Base-by-base conservation (phyloP, 2,888 invertebrate genomes). In the Cheilosia urbana region DNA sequence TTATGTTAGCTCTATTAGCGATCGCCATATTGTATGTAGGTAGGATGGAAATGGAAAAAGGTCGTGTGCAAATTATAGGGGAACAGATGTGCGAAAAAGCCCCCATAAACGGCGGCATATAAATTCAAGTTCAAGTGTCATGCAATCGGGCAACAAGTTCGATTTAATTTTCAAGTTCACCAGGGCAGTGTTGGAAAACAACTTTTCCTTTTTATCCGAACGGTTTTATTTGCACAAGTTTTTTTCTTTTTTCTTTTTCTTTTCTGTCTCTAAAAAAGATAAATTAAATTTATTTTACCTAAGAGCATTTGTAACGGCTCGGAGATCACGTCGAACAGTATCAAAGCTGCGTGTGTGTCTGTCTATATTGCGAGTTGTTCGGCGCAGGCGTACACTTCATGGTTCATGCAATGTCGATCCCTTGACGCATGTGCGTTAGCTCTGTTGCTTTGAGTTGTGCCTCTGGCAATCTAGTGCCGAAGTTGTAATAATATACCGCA, bases 381-480 rank as follows among this genome's bases (percentile, higher is more conserved):
- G 49, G 34, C 51, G 24, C 42, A 37, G 47, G 55, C 58, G 51
- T 62, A 63, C 1, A 47, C 17, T 40, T 17, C 45, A 19, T 47
- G 21, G 15, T 57, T 40, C 34, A 11, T 62, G 47, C 51, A 51
- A 37, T 55, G 37, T 80, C 60, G 55, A 72, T 72, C 66, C 78
- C 60, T 82, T 72, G 78, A 82, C 82, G 82, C 82, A 82, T 82
- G 72, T 82, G 78, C 78, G 81, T 76, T 47, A 17, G 6, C n/a
- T 51, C 49, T 47, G 57, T 21, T n/a, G 19, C 24, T n/a, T 65
- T 13, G n/a, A 62, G 57, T 45, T 63, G 42, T 49, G 69, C 42
- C 55, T 42, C 13, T 17, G 30, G 55, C 34, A 2, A 6, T 40
- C 34, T 65, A 27, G 24, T 34, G 57, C 21, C 34, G 17, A 24